A percentile compares a stretch with the other conserved stretches of the same genome.
Evolutionary conservation across 2,797 vertebrate genomes (phyloP).

Genomic region (Staurois parvus): DNA sequence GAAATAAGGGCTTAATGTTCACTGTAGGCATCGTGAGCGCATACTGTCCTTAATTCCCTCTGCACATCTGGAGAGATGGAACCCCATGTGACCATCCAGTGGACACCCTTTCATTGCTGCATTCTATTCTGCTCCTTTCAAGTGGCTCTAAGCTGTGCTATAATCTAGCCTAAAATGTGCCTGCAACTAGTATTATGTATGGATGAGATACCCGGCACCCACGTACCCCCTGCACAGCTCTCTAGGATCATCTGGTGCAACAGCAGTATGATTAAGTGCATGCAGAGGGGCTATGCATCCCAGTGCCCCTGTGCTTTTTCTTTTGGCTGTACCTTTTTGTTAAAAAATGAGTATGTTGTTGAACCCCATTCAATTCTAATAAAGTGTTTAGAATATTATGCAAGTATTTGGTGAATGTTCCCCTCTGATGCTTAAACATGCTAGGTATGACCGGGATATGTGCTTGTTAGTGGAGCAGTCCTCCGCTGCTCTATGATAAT

Average conservation of each 20-base stretch:
- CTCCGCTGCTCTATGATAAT: too few relatives aligned
- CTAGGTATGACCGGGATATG: too few relatives aligned
- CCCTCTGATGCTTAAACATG: too few relatives aligned
- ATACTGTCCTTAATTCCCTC: constrained; percentile 38
- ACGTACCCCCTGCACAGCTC: not conserved
- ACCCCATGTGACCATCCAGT: constrained; percentile 30
- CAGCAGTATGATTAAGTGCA: not conserved
- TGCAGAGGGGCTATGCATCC: not conserved
- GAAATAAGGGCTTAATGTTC: not conserved
- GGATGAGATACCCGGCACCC: not conserved
- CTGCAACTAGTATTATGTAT: not conserved
- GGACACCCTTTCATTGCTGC: constrained; percentile 23
- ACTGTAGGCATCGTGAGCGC: not conserved
- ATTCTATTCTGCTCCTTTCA: too few relatives aligned
- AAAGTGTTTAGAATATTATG: too few relatives aligned
- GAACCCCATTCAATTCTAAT: too few relatives aligned
- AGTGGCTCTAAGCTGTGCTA: not conserved
- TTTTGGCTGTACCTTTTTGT: too few relatives aligned
- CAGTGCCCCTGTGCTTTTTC: not conserved
- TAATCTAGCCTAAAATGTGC: not conserved
- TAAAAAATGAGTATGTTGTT: too few relatives aligned
- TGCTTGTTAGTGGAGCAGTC: too few relatives aligned
- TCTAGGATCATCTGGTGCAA: too few relatives aligned
- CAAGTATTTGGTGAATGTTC: too few relatives aligned
- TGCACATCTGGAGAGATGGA: constrained; percentile 47